Evolutionary conservation across 2,113 vertebrate genomes (phyloP).

Genomic region (Rhynchomys soricoides): DNA sequence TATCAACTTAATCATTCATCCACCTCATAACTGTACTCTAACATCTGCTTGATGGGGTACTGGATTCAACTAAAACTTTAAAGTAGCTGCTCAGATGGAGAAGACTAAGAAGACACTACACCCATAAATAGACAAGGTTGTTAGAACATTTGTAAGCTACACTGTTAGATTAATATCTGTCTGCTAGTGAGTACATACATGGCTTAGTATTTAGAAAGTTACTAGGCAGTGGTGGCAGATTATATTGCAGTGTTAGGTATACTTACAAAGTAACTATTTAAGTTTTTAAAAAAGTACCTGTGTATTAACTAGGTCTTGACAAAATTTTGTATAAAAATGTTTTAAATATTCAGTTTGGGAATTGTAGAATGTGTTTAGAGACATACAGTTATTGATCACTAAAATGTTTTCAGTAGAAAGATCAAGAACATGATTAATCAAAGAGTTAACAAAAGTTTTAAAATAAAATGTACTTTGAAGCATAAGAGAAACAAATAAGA

Average conservation of each 20-base stretch:
- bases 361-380: conserved; percentile 55
- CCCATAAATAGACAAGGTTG: conserved; percentile 41
- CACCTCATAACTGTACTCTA: conserved; percentile 64
- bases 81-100: conserved; percentile 52
- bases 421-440: conserved; percentile 12
- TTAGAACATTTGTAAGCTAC: conserved; percentile 58
- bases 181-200: neutral
- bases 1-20: conserved; percentile 56
- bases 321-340: conserved; percentile 54
- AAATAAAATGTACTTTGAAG: conserved; percentile 35
- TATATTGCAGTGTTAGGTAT: conserved; percentile 2
- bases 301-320: conserved; percentile 27
- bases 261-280: conserved; percentile 49
- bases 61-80: conserved; percentile 69
- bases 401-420: conserved; percentile 34
- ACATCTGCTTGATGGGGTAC: conserved; percentile 63
- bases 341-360: conserved; percentile 41
- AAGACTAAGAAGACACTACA: conserved; percentile 52
- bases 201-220: conserved; percentile 51
- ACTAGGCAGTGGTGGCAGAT: neutral
- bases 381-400: conserved; percentile 28
- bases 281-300: conserved; percentile 44
- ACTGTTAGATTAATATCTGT: neutral
- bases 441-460: conserved; percentile 45
- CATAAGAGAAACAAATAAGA: neutral